Evolutionary conservation across 2,113 vertebrate species (phyloP), one percentile per base, ranked within the genome.

Genomic region (Lagenorhynchus albirostris): DNA sequence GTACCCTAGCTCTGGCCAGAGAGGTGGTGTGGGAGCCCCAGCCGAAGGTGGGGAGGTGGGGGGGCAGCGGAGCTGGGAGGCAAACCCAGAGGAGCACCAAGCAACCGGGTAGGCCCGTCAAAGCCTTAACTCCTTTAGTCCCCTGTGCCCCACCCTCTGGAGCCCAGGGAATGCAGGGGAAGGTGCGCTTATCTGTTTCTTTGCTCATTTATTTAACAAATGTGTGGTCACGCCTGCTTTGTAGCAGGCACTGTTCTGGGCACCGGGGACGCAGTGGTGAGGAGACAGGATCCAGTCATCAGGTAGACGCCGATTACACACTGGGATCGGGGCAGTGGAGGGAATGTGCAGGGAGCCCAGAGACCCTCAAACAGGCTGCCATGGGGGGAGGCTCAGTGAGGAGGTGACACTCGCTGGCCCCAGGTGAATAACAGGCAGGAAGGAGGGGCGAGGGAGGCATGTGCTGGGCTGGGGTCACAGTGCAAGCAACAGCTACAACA

Each of bases 281-380:
- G 15, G 63, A 87, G 65, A 9, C 3, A 26, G 47, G n/a, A 8
- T 14, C 12, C 14, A 23, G 14, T 63, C 33, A 8, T 26, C 1
- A 2, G 41, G 14, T 31, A 23, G 60, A 20, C 53, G 6, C 82
- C 29, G 62, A 20, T n/a, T 0, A 4, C 15, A 2, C 36, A 5
- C 12, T 29, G 5, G 62, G 21, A 8, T 10, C 1, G 0, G 47
- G 74, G 41, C 3, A 1, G 1, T 4, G 11, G 47, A 20, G 26
- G 25, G n/a, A 14, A n/a, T 1, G 5, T 29, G n/a, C 20, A 11
- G 2, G 20, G 58, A 74, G 58, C 55, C 86, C 41, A 5, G 50
- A 23, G 86, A 58, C 15, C 4, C 41, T 41, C 11, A 2, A 6
- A 13, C 20, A 62, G 87, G 36, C 53, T 29, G 60, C 8, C 23